phyloP scores from a whole-genome alignment of 2,888 invertebrate genomes.

The Trachelus iudaicus region DNA sequence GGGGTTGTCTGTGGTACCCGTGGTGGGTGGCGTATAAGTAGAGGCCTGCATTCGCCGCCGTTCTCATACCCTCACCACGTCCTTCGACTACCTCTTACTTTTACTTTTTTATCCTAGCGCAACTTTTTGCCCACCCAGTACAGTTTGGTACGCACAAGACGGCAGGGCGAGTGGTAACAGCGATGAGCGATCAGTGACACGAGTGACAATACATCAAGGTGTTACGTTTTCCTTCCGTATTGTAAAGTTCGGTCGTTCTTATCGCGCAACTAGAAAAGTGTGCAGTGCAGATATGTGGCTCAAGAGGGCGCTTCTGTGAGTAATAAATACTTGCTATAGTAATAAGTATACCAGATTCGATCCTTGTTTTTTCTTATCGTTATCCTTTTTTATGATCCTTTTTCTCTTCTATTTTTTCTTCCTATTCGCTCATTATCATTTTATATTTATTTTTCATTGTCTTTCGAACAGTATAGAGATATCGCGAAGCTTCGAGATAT shows the following conservation, averaged over 20 bases:
- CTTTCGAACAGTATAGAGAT: not conserved
- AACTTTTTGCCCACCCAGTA: conserved; percentile 11
- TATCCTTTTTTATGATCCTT: not conserved
- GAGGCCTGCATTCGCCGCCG: conserved; percentile 61
- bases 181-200: conserved; percentile 6
- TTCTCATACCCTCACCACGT: conserved; percentile 65
- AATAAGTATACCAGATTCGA: not conserved
- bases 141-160: not conserved
- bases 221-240: not conserved
- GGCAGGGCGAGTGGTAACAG: conserved; percentile 2
- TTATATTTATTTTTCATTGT: conserved; percentile 3
- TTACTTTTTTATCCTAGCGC: conserved; percentile 45
- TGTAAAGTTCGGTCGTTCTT: not conserved
- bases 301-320: conserved; percentile 56
- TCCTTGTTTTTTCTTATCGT: not conserved
- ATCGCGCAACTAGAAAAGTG: conserved; percentile 32
- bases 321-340: conserved; percentile 27
- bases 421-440: not conserved
- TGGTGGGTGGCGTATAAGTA: conserved; percentile 65
- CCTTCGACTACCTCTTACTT: conserved; percentile 62
- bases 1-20: conserved; percentile 53
- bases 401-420: not conserved
- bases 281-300: conserved; percentile 58
- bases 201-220: not conserved
- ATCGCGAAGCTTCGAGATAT: not conserved